phyloP scores from a whole-genome alignment of 2,888 invertebrate genomes.

The Syrphus vitripennis region DNA sequence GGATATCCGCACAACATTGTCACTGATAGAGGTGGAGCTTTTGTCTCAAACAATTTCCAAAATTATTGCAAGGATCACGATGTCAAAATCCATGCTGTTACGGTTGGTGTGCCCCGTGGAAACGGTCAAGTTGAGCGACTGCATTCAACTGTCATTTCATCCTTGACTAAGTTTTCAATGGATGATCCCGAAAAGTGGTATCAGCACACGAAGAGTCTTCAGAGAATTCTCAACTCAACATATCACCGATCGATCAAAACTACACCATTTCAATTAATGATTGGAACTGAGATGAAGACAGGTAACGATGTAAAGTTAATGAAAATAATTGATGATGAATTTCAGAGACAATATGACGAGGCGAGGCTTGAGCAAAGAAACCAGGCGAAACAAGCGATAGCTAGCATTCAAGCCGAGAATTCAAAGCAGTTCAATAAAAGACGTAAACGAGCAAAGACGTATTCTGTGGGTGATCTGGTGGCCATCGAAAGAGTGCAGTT shows the following conservation, averaged over 20 bases:
- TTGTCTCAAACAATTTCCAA: no score
- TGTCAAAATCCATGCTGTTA: no score
- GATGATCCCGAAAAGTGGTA: slow-evolving; percentile 74
- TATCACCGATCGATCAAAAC: slow-evolving; percentile 63
- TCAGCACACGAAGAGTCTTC: no score
- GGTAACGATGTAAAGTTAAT: slow-evolving; percentile 19
- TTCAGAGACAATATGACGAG: slow-evolving; percentile 33
- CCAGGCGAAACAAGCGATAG: slow-evolving; percentile 47
- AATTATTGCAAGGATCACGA: no score
- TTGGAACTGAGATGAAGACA: slow-evolving; percentile 62
- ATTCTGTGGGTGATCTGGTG: slow-evolving; percentile 66
- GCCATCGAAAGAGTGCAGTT: slow-evolving; percentile 77
- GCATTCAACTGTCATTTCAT: slow-evolving; percentile 73
- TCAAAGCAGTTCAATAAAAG: not conserved
- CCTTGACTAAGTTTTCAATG: slow-evolving; percentile 74
- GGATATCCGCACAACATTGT: no score
- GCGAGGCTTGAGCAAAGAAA: no score
- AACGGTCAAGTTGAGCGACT: slow-evolving; percentile 63
- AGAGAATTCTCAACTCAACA: slow-evolving; percentile 70
- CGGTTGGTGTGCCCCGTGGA: no score
- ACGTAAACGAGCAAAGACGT: slow-evolving; percentile 16
- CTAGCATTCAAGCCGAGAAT: not conserved
- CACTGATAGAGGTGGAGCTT: no score
- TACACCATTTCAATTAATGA: slow-evolving; percentile 73
- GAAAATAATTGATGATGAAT: slow-evolving; percentile 70